phyloP scores from a whole-genome alignment of 2,797 vertebrate species.

The Petrocephalus sullivani region DNA sequence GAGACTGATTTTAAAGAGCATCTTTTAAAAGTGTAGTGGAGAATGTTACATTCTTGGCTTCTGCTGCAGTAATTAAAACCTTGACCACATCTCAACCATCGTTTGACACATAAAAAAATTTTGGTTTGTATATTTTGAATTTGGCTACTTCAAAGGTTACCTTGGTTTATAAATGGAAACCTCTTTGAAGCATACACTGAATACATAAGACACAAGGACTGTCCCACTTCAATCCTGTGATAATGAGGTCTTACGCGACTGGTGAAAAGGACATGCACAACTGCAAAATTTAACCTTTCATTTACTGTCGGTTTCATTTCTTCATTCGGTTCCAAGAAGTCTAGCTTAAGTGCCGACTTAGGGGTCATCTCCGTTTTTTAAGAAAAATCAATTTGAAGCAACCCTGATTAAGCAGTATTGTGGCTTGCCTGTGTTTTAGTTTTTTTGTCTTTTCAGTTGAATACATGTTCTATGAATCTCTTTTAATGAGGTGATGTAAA shows the following conservation, averaged over 20 bases:
- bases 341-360: neutral
- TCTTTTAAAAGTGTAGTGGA: neutral
- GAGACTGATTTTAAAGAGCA: neutral
- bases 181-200: neutral
- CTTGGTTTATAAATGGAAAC: neutral
- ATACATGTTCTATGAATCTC: slow-evolving; percentile 8
- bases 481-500: slow-evolving; percentile 13
- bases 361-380: neutral
- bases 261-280: neutral
- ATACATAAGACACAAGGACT: neutral
- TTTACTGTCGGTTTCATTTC: neutral
- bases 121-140: neutral
- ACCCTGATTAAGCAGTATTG: slow-evolving; percentile 17
- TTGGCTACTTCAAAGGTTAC: neutral
- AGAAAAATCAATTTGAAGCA: neutral
- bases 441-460: slow-evolving; percentile 12
- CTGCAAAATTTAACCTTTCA: neutral
- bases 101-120: neutral
- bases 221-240: neutral
- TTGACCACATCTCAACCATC: neutral
- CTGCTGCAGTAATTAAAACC: neutral
- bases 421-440: neutral
- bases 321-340: neutral
- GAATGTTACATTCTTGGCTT: neutral
- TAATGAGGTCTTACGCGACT: neutral